Evolutionary conservation across 2,888 invertebrate species (phyloP).

Genomic region (Harpalus rubripes): DNA sequence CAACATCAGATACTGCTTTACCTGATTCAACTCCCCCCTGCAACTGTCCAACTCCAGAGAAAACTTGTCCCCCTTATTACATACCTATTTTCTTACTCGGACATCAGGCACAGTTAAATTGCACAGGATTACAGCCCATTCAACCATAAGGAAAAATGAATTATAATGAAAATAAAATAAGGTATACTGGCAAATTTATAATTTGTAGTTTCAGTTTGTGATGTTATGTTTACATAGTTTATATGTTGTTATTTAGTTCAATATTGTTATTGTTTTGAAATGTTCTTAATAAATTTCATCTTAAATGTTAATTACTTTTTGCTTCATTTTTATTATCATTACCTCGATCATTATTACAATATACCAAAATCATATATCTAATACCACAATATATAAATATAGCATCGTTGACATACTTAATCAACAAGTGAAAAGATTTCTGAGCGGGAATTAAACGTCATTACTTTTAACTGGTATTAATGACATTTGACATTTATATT

Average conservation of each 20-base stretch:
- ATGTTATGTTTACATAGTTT: background rate
- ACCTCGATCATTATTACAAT: too few species aligned
- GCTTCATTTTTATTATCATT: too few species aligned
- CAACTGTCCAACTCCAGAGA: slow-evolving; percentile 25
- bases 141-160: background rate
- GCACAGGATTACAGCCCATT: slow-evolving; percentile 23
- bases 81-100: slow-evolving; percentile 55
- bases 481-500: too few species aligned
- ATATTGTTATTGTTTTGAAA: background rate
- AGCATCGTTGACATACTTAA: too few species aligned
- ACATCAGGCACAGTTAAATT: slow-evolving; percentile 30
- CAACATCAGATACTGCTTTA: background rate
- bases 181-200: too few species aligned
- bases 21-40: background rate
- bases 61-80: slow-evolving; percentile 56
- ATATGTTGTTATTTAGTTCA: slow-evolving; percentile 3
- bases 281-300: background rate
- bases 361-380: too few species aligned
- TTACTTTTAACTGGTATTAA: too few species aligned
- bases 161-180: too few species aligned
- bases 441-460: too few species aligned
- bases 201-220: too few species aligned
- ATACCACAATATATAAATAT: too few species aligned
- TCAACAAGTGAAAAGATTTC: too few species aligned
- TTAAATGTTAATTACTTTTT: background rate